phyloP scores from a whole-genome alignment of 2,113 vertebrate genomes.

The Chionis minor region DNA sequence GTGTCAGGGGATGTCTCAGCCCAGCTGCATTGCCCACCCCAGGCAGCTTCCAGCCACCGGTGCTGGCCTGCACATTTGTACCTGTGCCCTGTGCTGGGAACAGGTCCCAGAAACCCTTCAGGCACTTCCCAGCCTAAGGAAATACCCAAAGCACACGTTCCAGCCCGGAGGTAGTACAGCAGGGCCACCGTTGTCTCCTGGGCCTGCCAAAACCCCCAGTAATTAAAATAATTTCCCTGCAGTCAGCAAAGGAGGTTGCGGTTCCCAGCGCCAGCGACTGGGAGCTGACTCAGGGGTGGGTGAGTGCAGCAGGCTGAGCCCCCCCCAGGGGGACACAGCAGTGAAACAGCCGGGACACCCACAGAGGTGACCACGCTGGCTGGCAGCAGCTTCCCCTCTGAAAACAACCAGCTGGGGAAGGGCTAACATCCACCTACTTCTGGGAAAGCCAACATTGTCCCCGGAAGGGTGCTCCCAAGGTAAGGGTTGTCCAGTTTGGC shows the following conservation, averaged over 20 bases:
- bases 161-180: not conserved
- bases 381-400: not conserved
- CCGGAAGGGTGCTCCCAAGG: rapidly evolving
- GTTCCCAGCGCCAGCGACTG: rapidly evolving
- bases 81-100: not conserved
- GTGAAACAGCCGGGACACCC: not conserved
- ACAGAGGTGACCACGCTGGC: not conserved
- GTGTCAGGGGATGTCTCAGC: not conserved
- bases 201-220: not conserved
- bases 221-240: not conserved
- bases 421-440: rapidly evolving
- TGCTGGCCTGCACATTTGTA: not conserved
- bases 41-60: rapidly evolving
- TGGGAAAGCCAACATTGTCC: rapidly evolving
- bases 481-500: not conserved
- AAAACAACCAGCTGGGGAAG: rapidly evolving
- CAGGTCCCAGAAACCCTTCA: not conserved
- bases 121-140: not conserved
- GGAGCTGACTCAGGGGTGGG: not conserved
- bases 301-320: not conserved
- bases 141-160: not conserved
- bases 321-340: rapidly evolving
- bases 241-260: not conserved
- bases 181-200: not conserved
- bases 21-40: not conserved